Evolutionary conservation across 2,113 vertebrate genomes (phyloP).

Genomic region (Ia io): DNA sequence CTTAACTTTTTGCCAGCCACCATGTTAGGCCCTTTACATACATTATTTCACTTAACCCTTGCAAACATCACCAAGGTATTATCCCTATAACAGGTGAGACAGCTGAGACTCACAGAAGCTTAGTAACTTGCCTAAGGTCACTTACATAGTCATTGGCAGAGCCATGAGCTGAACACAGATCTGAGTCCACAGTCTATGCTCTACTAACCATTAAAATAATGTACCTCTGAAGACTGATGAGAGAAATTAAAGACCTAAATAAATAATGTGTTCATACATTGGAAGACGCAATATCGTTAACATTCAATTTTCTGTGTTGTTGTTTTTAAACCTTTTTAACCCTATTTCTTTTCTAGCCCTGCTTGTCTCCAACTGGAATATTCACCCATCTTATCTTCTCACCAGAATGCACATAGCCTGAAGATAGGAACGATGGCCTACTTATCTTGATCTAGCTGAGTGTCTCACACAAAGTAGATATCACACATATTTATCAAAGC

Average conservation of each 20-base stretch:
- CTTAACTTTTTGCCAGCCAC: background rate
- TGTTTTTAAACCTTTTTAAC: background rate
- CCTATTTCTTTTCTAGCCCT: background rate
- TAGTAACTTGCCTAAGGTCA: background rate
- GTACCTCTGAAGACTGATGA: background rate
- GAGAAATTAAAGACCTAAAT: background rate
- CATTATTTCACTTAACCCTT: background rate
- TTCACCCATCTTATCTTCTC: background rate
- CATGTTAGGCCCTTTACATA: background rate
- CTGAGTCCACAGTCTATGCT: background rate
- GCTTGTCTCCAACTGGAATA: background rate
- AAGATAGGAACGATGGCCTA: background rate
- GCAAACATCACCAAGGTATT: background rate
- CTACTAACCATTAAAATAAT: background rate
- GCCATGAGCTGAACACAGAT: background rate
- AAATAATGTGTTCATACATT: background rate
- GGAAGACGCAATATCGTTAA: background rate
- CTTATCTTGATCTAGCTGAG: background rate
- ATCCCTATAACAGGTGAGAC: background rate
- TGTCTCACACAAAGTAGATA: background rate
- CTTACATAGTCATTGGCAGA: background rate
- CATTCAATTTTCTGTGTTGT: background rate
- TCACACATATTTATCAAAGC: background rate
- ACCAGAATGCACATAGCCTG: background rate
- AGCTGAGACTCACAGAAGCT: background rate